phyloP scores from a whole-genome alignment of 1,140 invertebrate species.

The Caligus rogercresseyi region DNA sequence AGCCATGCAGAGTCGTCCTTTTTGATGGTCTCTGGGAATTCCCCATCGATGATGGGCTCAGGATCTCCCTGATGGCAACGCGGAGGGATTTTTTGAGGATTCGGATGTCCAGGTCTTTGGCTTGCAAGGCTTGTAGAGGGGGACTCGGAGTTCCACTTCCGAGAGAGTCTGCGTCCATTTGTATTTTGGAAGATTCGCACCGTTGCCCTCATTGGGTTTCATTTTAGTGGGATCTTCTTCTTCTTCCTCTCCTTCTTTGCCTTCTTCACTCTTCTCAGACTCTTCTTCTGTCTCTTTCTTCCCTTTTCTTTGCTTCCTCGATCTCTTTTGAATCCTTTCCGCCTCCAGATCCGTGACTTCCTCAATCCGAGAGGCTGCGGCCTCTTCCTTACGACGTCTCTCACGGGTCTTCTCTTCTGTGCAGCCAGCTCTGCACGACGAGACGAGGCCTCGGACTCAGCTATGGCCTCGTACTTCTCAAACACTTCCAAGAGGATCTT shows the following conservation, averaged over 20 bases:
- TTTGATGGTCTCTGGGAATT: conserved; percentile 76
- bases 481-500: conserved; percentile 60
- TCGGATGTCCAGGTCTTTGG: conserved; percentile 63
- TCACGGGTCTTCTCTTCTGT: conserved; percentile 30
- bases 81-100: conserved; percentile 70
- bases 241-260: too few species aligned
- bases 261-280: too few species aligned
- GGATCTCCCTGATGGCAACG: conserved; percentile 65
- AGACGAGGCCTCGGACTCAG: conserved; percentile 34
- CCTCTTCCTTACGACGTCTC: conserved; percentile 34
- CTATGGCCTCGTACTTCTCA: conserved; percentile 52
- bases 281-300: conserved; percentile 36
- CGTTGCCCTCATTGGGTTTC: conserved; percentile 71
- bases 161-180: conserved; percentile 89
- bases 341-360: conserved; percentile 86
- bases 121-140: conserved; percentile 35
- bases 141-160: conserved; percentile 74
- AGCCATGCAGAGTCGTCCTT: conserved; percentile 91
- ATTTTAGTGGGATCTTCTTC: conserved; percentile 68
- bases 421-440: conserved; percentile 36
- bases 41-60: conserved; percentile 74
- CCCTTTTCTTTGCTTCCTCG: too few species aligned
- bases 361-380: conserved; percentile 40
- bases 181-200: conserved; percentile 82
- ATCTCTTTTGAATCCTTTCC: conserved; percentile 54